A percentile compares a stretch with the other conserved stretches of the same genome.
phyloP scores from a whole-genome alignment of 1,140 invertebrate species.

The Camponotus vicinus region DNA sequence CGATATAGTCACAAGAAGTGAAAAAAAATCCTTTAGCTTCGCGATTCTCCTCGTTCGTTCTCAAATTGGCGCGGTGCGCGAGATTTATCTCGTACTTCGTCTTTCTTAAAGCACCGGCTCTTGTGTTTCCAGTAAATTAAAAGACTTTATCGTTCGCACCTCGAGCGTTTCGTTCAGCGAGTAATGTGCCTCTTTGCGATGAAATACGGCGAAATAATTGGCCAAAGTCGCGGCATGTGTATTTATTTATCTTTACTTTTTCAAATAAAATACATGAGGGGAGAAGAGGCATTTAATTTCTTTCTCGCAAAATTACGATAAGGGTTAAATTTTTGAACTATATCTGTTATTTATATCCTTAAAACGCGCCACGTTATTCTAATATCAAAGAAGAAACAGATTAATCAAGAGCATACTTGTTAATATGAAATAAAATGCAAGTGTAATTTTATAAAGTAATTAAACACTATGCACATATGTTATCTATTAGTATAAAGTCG shows the following conservation, averaged over 20 bases:
- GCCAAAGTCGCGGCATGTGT: background rate
- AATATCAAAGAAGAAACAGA: background rate
- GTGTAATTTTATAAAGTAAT: background rate
- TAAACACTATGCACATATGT: background rate
- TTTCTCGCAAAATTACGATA: background rate
- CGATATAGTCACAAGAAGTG: too few relatives aligned
- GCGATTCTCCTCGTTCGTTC: background rate
- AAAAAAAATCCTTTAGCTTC: background rate
- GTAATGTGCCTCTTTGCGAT: background rate
- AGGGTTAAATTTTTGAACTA: background rate
- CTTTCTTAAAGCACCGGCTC: constrained; percentile 35
- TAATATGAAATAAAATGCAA: background rate
- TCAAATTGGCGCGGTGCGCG: background rate
- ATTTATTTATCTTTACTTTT: background rate
- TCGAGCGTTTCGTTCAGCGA: background rate
- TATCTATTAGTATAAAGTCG: background rate
- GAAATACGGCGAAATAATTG: constrained; percentile 2
- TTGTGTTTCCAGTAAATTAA: constrained; percentile 44
- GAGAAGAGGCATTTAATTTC: background rate
- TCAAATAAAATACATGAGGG: background rate
- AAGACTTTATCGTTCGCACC: constrained; percentile 34
- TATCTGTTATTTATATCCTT: background rate
- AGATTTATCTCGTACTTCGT: constrained; percentile 45
- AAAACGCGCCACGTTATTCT: background rate
- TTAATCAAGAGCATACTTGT: background rate